Percentiles rank a stretch among this genome's conserved stretches.
phyloP scores from a whole-genome alignment of 2,888 invertebrate genomes.

The Brachyptera risi region DNA sequence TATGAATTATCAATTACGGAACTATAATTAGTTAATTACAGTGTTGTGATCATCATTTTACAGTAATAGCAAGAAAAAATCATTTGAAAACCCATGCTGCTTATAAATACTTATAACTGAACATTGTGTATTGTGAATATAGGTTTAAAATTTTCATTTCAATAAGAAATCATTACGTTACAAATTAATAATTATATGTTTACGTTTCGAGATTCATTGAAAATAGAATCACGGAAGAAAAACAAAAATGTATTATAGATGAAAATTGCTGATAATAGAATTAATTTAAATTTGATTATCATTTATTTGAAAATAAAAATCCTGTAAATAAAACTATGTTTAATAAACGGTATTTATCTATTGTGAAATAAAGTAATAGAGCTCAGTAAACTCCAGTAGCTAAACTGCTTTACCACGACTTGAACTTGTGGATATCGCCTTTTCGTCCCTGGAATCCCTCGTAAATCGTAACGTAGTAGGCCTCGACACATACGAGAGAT shows the following conservation, averaged over 20 bases:
- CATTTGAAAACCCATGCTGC: background rate
- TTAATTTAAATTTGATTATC: conserved; percentile 9
- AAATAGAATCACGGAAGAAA: background rate
- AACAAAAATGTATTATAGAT: conserved; percentile 22
- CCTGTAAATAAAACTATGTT: conserved; percentile 22
- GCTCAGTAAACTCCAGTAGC: conserved; percentile 16
- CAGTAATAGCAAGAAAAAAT: background rate
- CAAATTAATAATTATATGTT: conserved; percentile 26
- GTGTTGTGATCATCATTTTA: too few relatives aligned
- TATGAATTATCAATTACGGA: conserved; percentile 27
- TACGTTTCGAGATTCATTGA: background rate
- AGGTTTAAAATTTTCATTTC: conserved; percentile 37
- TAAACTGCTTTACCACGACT: too few relatives aligned
- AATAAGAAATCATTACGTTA: conserved; percentile 29
- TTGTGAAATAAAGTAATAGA: conserved; percentile 20
- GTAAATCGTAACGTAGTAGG: too few relatives aligned
- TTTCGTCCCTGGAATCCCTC: too few relatives aligned
- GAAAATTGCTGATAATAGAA: conserved; percentile 8
- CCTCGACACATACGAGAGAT: too few relatives aligned
- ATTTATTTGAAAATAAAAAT: conserved; percentile 23
- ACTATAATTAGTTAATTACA: conserved; percentile 29
- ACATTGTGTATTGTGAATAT: conserved; percentile 38
- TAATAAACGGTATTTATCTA: conserved; percentile 24
- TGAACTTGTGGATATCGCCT: too few relatives aligned
- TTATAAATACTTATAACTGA: conserved; percentile 31